A percentile compares a stretch with the other conserved stretches of the same genome.
These are phyloP conservation scores for Temnothorax longispinosus DNA, from an alignment of 1,140 invertebrate genomes.

Conservation along the genomic window DNA sequence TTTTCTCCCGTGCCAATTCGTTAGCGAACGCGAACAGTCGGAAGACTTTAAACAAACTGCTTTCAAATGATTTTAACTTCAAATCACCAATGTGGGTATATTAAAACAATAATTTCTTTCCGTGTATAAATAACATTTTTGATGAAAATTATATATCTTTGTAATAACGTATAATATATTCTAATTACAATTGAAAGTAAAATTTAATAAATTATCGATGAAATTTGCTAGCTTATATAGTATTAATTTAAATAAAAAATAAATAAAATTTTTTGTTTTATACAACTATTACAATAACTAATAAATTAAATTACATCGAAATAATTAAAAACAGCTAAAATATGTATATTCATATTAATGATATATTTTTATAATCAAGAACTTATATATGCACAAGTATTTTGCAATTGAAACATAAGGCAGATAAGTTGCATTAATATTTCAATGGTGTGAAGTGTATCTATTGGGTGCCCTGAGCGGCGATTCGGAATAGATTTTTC, in stretches of 20 bases:
- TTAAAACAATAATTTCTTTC: background rate
- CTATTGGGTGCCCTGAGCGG: conserved; percentile 49
- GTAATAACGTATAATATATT: background rate
- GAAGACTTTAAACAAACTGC: conserved; percentile 5
- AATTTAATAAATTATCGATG: background rate
- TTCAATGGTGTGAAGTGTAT: conserved; percentile 28
- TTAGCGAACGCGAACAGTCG: conserved; percentile 67
- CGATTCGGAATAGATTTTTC: conserved; percentile 70
- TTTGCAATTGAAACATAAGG: conserved; percentile 24
- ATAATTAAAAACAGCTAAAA: background rate
- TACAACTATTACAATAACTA: background rate
- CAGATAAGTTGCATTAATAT: conserved; percentile 27
- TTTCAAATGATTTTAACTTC: conserved; percentile 18
- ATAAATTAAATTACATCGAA: background rate
- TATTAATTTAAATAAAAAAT: background rate
- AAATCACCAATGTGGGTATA: background rate
- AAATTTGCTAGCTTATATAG: background rate
- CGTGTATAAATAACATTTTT: background rate
- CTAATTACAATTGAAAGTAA: background rate
- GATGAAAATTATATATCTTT: background rate
- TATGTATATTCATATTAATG: background rate
- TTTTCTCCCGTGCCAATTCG: conserved; percentile 76
- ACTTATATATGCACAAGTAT: background rate
- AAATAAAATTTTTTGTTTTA: background rate
- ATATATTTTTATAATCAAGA: background rate